phyloP scores from a whole-genome alignment of 2,797 vertebrate genomes.

The Pitangus sulphuratus region DNA sequence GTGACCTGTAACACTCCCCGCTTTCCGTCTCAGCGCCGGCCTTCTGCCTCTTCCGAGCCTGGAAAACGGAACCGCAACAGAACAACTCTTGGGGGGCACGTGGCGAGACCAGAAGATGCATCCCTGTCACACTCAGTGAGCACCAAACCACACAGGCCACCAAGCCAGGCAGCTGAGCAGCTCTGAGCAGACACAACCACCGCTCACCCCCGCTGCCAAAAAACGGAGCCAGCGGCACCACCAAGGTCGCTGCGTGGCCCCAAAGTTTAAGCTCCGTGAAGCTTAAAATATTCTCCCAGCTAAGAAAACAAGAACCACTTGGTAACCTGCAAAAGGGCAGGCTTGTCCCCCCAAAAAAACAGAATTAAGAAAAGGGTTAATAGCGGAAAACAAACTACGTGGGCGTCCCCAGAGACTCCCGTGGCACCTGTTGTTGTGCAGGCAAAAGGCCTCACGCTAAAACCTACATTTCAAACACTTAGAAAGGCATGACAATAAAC shows the following conservation, averaged over 20 bases:
- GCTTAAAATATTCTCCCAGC: background rate
- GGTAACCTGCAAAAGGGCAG: background rate
- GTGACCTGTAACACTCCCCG: conserved; percentile 78
- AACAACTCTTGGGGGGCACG: background rate
- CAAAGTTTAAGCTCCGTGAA: background rate
- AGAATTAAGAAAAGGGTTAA: background rate
- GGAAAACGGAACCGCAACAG: conserved; percentile 12
- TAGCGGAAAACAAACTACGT: background rate
- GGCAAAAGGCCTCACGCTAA: background rate
- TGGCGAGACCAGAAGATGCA: background rate
- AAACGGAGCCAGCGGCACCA: background rate
- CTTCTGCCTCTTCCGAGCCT: conserved; percentile 83
- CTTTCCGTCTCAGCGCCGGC: conserved; percentile 10
- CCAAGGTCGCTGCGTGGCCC: background rate
- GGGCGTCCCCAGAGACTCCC: background rate
- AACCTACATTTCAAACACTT: background rate
- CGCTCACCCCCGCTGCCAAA: background rate
- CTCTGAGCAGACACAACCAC: background rate
- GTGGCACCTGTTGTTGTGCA: background rate
- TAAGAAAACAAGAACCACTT: background rate
- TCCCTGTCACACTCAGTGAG: background rate
- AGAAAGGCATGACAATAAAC: background rate
- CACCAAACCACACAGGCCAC: background rate
- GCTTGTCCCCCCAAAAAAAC: background rate
- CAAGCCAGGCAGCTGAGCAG: background rate